These are phyloP conservation scores for Hylyphantes graminicola DNA, from an alignment of 1,140 invertebrate genomes.

Conservation along the genomic window DNA sequence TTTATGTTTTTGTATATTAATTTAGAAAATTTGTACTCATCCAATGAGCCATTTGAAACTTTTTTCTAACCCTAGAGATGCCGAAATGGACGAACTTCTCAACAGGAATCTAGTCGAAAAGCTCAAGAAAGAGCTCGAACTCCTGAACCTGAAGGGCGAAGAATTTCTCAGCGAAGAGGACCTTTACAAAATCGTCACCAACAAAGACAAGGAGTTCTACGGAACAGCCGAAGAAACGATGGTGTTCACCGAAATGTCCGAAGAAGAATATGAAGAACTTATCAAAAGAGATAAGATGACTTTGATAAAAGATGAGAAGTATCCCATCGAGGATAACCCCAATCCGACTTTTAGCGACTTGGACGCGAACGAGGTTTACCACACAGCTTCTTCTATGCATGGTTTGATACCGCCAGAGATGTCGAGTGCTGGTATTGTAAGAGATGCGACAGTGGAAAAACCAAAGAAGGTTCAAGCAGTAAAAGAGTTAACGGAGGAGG, in stretches of 20 bases:
- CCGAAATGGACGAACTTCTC: neutral
- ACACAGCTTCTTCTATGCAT: constrained; percentile 16
- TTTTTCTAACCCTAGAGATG: neutral
- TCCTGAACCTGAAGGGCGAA: constrained; percentile 9
- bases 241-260: constrained; percentile 15
- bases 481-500: constrained; percentile 62
- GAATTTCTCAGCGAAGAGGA: constrained; percentile 27
- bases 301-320: neutral
- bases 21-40: no score
- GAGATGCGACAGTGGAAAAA: neutral
- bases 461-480: constrained; percentile 5
- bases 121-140: constrained; percentile 11
- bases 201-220: constrained; percentile 26
- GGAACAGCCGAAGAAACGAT: constrained; percentile 37
- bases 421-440: constrained; percentile 10
- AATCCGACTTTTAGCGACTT: constrained; percentile 53
- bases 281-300: constrained; percentile 20
- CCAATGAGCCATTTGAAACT: no score
- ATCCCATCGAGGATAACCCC: neutral
- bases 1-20: no score
- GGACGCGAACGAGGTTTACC: constrained; percentile 44
- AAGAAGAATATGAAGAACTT: constrained; percentile 33
- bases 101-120: constrained; percentile 32
- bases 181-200: neutral
- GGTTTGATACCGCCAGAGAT: constrained; percentile 6